These are phyloP conservation scores for Telmatherina bonti DNA, from an alignment of 2,797 vertebrate species.

Conservation along the genomic window DNA sequence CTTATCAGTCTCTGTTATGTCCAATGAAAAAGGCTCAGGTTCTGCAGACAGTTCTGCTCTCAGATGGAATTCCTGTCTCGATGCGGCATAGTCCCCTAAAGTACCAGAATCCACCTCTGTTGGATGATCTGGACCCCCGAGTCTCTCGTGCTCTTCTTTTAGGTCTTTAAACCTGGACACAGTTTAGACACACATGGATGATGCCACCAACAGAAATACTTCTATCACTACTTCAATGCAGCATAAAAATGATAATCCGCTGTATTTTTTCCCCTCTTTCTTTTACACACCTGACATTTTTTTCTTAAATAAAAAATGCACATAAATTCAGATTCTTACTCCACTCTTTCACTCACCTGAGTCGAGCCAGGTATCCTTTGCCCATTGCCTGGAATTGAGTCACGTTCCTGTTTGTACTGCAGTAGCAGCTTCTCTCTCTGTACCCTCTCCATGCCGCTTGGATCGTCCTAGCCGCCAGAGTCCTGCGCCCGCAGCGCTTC, in stretches of 20 bases:
- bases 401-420: conserved; percentile 63
- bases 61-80: conserved; percentile 10
- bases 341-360: conserved; percentile 80
- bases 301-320: not conserved
- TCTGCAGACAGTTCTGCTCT: conserved; percentile 35
- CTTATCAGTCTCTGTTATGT: conserved; percentile 41
- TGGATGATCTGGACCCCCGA: conserved; percentile 55
- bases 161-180: conserved; percentile 84
- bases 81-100: conserved; percentile 35
- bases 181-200: conserved; percentile 8
- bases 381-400: conserved; percentile 84
- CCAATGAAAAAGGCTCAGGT: not conserved
- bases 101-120: conserved; percentile 43
- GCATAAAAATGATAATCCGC: not conserved
- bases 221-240: not conserved
- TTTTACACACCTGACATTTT: not conserved
- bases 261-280: not conserved
- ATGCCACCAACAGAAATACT: not conserved
- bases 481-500: conserved; percentile 57
- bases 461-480: conserved; percentile 82
- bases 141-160: conserved; percentile 79
- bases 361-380: conserved; percentile 86
- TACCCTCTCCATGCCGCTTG: conserved; percentile 89
- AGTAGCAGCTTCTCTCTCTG: conserved; percentile 73
- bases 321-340: not conserved